Evolutionary conservation across 2,888 invertebrate species (phyloP), one percentile per base, ranked within the genome.

Genomic region (Stenurella melanura): DNA sequence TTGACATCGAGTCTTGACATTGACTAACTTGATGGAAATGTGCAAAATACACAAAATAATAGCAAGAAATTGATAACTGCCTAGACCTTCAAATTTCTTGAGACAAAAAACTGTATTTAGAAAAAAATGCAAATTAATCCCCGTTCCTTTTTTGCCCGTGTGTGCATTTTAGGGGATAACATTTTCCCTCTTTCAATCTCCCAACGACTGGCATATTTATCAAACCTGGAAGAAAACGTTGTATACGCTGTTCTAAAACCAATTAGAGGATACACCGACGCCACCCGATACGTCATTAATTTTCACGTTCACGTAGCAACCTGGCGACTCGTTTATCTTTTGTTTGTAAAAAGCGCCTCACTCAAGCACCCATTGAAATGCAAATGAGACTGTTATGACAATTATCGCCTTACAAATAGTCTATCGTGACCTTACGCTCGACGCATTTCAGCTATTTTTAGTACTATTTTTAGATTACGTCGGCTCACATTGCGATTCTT

Each of bases 351-450:
- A 76, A 73, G 54, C 73, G 69, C 64, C 78, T 75, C 75, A 30
- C 67, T 68, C 74, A 50, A 72, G 60, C 61, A 61, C 79, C 82
- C 81, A 84, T 84, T 83, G 81, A 85, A 83, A 85, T 85, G 84
- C 83, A 85, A 85, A 85, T 84, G 83, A 84, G 83, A 79, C 78
- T 81, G 82, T 82, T 83, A 83, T 81, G 83, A 83, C 84, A 85
- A 85, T 85, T 85, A 85, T 83, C 85, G 83, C 83, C 81, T 83
- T 81, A 80, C 81, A 82, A 83, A 84, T 83, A 82, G 85, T 78
- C 79, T 78, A 80, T 79, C 80, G 78, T 80, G 83, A 84, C 84
- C 83, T 84, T 81, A 81, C 68, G 72, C 74, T 71, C 75, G 75
- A 71, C 75, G 80, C 78, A 75, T 78, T 78, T 79, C 74, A 77